Evolutionary conservation across 2,113 vertebrate species (phyloP), one percentile per base, ranked within the genome.

Genomic region (Bubo bubo): DNA sequence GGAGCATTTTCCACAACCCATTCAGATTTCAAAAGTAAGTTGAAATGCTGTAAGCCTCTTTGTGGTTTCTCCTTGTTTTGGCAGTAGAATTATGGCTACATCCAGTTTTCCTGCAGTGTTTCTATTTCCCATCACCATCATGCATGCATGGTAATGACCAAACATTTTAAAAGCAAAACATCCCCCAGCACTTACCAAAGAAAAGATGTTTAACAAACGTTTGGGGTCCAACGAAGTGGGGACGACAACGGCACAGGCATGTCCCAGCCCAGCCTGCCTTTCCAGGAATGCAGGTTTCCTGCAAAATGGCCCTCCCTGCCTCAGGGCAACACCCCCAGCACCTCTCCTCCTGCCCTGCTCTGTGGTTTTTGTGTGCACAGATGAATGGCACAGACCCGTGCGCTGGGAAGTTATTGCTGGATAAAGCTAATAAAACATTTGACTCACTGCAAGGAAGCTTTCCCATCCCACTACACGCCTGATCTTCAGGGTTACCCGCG

Each of bases 341-440:
- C 91, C 72, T 86, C 86, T 95, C 47, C 81, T 95, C 50, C 66
- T 82, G 92, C 76, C 53, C 84, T 70, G 74, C 79, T 94, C 64
- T 0, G 3, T 4, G 19, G 73, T 79, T 76, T n/a, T 79, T 96
- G 86, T 91, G 93, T 72, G 87, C 45, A 45, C 37, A 83, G 93
- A 87, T 56, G 93, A 96, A 59, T 76, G 90, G 84, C 85, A 92
- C 87, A 39, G 90, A 41, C 91, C 68, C 0, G 10, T 77, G 90
- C 1, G 2, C 93, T 18, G 95, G 85, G 96, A 59, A 96, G 79
- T 97, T 97, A 87, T 96, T 97, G 91, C 93, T 96, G 95, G 89
- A 72, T 95, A 60, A 97, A 97, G 94, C 90, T 95, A 87, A 96
- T 95, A 94, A 95, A 97, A 95, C 95, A 64, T 86, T 72, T 76